A percentile compares a stretch with the other conserved stretches of the same genome.
phyloP scores from a whole-genome alignment of 23 tunicate genomes.

The Botrylloides violaceus region DNA sequence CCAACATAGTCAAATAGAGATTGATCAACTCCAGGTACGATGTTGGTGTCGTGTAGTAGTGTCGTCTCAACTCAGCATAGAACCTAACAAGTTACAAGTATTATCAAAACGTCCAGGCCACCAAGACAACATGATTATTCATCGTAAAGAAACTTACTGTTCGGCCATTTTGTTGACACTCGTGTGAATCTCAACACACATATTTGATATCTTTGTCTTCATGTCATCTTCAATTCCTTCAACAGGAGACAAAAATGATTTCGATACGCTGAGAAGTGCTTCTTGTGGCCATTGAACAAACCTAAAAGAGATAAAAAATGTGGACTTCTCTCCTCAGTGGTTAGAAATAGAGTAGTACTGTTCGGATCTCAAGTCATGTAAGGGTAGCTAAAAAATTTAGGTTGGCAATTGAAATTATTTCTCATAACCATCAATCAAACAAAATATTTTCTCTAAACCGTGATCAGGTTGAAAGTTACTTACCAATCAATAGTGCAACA shows the following conservation, averaged over 20 bases:
- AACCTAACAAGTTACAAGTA: slow-evolving; percentile 28
- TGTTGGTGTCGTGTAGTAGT: slow-evolving; percentile 95
- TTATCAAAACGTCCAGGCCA: neutral
- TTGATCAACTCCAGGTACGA: slow-evolving; percentile 94
- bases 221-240: slow-evolving; percentile 69
- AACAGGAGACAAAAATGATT: slow-evolving; percentile 72
- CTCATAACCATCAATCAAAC: no score
- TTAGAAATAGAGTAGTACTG: no score
- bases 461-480: no score
- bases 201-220: slow-evolving; percentile 57
- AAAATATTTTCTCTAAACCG: no score
- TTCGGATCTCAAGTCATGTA: no score
- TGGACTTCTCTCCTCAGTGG: no score
- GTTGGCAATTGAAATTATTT: no score
- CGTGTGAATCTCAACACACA: slow-evolving; percentile 91
- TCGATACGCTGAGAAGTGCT: slow-evolving; percentile 81
- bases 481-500: slow-evolving; percentile 99
- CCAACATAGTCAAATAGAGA: slow-evolving; percentile 80
- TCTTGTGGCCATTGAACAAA: slow-evolving; percentile 98
- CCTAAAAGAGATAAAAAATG: no score
- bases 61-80: slow-evolving; percentile 79
- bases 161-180: slow-evolving; percentile 91
- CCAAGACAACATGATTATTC: neutral
- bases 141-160: slow-evolving; percentile 37
- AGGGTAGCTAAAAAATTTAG: no score